phyloP scores from a whole-genome alignment of 2,888 invertebrate genomes.

The Erebia aethiops region DNA sequence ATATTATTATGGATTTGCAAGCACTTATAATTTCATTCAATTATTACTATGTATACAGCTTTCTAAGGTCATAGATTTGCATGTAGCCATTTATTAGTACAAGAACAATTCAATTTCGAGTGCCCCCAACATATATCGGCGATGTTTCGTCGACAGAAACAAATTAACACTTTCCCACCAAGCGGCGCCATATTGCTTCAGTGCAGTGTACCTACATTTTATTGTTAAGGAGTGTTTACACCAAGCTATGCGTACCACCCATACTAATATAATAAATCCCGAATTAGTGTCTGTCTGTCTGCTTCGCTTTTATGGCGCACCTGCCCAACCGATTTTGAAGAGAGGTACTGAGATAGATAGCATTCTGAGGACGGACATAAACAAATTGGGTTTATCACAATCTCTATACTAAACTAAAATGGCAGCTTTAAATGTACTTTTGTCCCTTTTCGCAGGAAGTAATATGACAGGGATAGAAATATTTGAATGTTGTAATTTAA shows the following conservation, averaged over 20 bases:
- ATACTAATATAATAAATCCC: no score
- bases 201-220: conserved; percentile 35
- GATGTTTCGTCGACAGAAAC: conserved; percentile 48
- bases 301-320: no score
- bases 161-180: conserved; percentile 62
- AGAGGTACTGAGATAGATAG: no score
- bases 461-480: no score
- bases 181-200: conserved; percentile 47
- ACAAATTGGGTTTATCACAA: no score
- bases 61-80: conserved; percentile 48
- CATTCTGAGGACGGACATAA: no score
- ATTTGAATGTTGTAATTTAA: no score
- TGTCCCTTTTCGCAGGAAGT: no score
- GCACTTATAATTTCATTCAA: conserved; percentile 14
- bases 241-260: not conserved
- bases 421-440: no score
- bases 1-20: not conserved
- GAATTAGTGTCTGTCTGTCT: no score
- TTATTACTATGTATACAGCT: conserved; percentile 39
- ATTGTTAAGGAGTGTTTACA: conserved; percentile 32
- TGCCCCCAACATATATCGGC: conserved; percentile 50
- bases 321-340: no score
- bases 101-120: conserved; percentile 64
- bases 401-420: no score
- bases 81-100: conserved; percentile 43